Evolutionary conservation across 1,140 invertebrate genomes (phyloP), one percentile per base, ranked within the genome.

Genomic region (Apis cerana): DNA sequence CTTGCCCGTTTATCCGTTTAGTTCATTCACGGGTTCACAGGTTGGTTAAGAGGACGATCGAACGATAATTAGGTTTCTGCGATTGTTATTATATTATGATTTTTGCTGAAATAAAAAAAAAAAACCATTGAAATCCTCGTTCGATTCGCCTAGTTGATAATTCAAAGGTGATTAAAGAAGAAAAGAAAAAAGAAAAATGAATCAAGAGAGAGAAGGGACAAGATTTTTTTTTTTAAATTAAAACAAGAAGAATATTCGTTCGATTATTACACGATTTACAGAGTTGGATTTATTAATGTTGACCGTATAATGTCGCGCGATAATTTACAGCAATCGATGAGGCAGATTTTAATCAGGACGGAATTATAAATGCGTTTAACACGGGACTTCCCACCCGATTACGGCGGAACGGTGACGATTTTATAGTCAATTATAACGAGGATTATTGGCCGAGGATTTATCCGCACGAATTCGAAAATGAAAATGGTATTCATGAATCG

Each of bases 401-500:
- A 23, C 54, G 27, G 33, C 33, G 33, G 54, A 65, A 54, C 5
- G 12, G 48, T 54, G 75, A 76, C 50, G 50, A 62, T 1, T 76
- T 76, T 76, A 76, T 67, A 54, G 50, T 21, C 75, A 76, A 76
- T 65, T 76, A 76, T 67, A 76, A 65, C 61, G 48, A 9, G 64
- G 75, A 65, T 76, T 65, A 65, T 76, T 76, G 33, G 33, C 27
- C 50, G 15, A 48, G 50, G 48, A 70, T 79, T 71, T 23, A 67
- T 10, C 7, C 17, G 61, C 33, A 15, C 52, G 11, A 71, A 50
- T 82, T 59, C 56, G 56, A 67, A 54, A 68, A 76, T 76, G 54
- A 68, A 68, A 82, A 82, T 67, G 23, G 48, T 68, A 54, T 61
- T 58, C 64, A 59, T 65, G 80, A 76, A 76, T 58, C 74, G 74